A percentile compares a stretch with the other conserved stretches of the same genome.
These are phyloP conservation scores for Pseudomyrmex gracilis DNA, from an alignment of 1,140 invertebrate genomes.

Conservation along the genomic window DNA sequence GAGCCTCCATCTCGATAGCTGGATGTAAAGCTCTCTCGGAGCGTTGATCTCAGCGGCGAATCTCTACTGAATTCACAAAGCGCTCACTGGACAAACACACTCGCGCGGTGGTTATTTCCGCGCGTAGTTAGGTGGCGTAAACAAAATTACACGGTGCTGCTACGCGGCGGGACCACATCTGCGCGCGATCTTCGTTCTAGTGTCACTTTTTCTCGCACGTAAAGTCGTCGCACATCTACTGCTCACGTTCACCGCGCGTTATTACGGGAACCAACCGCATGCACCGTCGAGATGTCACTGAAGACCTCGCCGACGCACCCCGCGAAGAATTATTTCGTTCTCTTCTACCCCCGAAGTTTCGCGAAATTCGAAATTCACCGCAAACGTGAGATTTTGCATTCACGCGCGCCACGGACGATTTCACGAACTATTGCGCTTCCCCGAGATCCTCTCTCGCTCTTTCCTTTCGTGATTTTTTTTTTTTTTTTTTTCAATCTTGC, in stretches of 20 bases:
- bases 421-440: slow-evolving; percentile 40
- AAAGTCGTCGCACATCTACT: background rate
- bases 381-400: background rate
- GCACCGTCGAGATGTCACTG: background rate
- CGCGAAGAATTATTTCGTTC: background rate
- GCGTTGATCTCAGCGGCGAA: background rate
- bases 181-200: background rate
- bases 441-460: background rate
- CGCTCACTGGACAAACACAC: slow-evolving; percentile 40
- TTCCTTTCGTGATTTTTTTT: background rate
- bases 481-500: no score
- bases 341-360: slow-evolving; percentile 44
- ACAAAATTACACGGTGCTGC: background rate
- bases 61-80: background rate
- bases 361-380: slow-evolving; percentile 27
- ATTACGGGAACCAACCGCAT: no score
- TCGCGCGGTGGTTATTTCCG: background rate
- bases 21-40: background rate
- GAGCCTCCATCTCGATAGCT: slow-evolving; percentile 69
- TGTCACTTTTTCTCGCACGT: background rate
- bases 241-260: slow-evolving; percentile 7
- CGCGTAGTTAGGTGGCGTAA: slow-evolving; percentile 19
- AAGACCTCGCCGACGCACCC: background rate
- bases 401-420: slow-evolving; percentile 18
- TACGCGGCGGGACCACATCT: slow-evolving; percentile 47